Percentiles rank a stretch among this genome's conserved stretches.
phyloP scores from a whole-genome alignment of 2,888 invertebrate species.

The Mythimna lalbum region DNA sequence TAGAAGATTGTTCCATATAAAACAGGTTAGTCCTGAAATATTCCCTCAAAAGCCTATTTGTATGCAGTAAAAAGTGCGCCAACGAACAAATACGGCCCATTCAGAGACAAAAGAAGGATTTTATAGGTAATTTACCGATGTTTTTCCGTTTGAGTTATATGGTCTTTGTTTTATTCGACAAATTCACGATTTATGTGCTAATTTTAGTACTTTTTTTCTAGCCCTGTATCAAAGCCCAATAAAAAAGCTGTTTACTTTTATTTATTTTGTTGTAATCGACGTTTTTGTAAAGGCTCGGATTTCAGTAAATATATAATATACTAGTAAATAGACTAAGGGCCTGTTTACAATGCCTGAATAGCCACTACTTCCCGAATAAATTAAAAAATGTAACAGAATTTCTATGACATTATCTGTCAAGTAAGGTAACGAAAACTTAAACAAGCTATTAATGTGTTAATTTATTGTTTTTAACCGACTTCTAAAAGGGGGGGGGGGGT shows the following conservation, averaged over 20 bases:
- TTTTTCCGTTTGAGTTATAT: slow-evolving; percentile 60
- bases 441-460: too few species aligned
- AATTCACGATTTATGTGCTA: slow-evolving; percentile 60
- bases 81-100: slow-evolving; percentile 48
- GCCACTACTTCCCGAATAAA: too few species aligned
- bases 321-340: not conserved
- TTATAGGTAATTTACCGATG: slow-evolving; percentile 65
- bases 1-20: slow-evolving; percentile 42
- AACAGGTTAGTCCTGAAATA: slow-evolving; percentile 52
- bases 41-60: slow-evolving; percentile 51
- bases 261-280: slow-evolving; percentile 33
- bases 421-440: too few species aligned
- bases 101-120: slow-evolving; percentile 57
- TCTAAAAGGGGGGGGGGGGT: too few species aligned
- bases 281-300: not conserved
- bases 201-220: slow-evolving; percentile 51
- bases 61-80: slow-evolving; percentile 60
- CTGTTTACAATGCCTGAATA: too few species aligned
- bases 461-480: too few species aligned
- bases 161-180: slow-evolving; percentile 59
- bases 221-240: slow-evolving; percentile 41
- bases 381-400: too few species aligned
- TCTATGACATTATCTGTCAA: too few species aligned
- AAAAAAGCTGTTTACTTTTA: slow-evolving; percentile 44
- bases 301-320: not conserved